Conservation (phyloP, 2,888 invertebrate genomes). For the Helleia helle region DNA sequence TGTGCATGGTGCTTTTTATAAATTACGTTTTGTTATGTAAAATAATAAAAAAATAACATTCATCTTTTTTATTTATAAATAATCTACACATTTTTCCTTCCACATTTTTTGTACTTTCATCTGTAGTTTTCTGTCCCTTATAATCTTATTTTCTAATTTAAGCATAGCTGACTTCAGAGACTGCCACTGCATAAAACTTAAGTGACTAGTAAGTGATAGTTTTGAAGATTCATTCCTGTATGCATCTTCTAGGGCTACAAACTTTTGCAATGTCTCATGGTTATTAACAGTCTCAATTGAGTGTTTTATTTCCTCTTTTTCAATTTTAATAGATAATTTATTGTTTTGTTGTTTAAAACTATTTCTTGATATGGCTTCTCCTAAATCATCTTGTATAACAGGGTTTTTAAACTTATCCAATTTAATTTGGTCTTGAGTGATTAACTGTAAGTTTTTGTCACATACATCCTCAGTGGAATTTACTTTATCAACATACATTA, state of each 20-base stretch:
- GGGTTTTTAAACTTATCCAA: constrained; percentile 11
- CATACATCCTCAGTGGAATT: constrained; percentile 27
- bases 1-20: constrained; percentile 45
- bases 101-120: constrained; percentile 52
- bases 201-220: constrained; percentile 44
- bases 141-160: constrained; percentile 34
- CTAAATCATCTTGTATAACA: constrained; percentile 29
- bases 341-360: constrained; percentile 28
- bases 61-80: constrained; percentile 42
- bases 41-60: constrained; percentile 24
- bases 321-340: constrained; percentile 15
- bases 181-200: constrained; percentile 74
- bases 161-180: constrained; percentile 49
- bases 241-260: constrained; percentile 47
- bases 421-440: constrained; percentile 12
- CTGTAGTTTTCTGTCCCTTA: constrained; percentile 45
- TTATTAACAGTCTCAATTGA: constrained; percentile 37
- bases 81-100: constrained; percentile 58
- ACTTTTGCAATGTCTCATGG: constrained; percentile 34
- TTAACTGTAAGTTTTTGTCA: constrained; percentile 14
- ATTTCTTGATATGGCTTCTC: constrained; percentile 37
- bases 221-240: constrained; percentile 39
- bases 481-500: constrained; percentile 45
- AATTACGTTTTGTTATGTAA: constrained; percentile 26
- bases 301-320: constrained; percentile 25